Evolutionary conservation across 2,888 invertebrate genomes (phyloP).

Genomic region (Polydrusus tereticollis): DNA sequence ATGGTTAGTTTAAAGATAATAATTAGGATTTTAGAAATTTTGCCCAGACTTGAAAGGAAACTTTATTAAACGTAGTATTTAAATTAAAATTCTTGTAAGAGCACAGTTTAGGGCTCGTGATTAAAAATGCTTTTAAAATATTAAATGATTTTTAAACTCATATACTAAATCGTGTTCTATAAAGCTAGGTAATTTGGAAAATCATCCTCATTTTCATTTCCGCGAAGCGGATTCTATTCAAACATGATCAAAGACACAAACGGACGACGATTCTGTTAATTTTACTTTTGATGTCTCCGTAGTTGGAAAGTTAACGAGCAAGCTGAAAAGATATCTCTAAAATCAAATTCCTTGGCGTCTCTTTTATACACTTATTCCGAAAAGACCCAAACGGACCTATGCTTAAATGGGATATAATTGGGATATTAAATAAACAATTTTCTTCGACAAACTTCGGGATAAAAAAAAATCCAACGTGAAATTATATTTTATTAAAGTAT

Average conservation of each 20-base stretch:
- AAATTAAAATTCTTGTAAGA: no score
- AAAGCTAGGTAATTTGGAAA: conserved; percentile 31
- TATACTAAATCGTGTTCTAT: background rate
- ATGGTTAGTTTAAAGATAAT: no score
- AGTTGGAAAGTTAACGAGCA: conserved; percentile 57
- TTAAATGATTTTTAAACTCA: background rate
- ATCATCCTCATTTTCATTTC: conserved; percentile 46
- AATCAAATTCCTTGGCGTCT: conserved; percentile 39
- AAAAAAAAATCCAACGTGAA: background rate
- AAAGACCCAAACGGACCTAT: conserved; percentile 9
- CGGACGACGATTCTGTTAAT: conserved; percentile 64
- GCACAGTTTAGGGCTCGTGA: no score
- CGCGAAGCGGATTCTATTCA: conserved; percentile 56
- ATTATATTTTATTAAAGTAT: no score
- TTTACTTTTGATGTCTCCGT: conserved; percentile 63
- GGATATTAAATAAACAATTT: conserved; percentile 53
- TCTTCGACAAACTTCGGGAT: background rate
- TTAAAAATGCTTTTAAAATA: background rate
- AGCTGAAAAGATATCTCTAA: conserved; percentile 60
- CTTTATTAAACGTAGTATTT: no score
- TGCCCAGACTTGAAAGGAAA: no score
- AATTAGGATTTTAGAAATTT: no score
- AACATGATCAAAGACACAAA: conserved; percentile 64
- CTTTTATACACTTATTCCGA: conserved; percentile 43
- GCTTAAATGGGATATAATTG: conserved; percentile 52